These are phyloP conservation scores for Drosophila paranaensis DNA, from an alignment of 2,888 invertebrate species.

Conservation along the genomic window DNA sequence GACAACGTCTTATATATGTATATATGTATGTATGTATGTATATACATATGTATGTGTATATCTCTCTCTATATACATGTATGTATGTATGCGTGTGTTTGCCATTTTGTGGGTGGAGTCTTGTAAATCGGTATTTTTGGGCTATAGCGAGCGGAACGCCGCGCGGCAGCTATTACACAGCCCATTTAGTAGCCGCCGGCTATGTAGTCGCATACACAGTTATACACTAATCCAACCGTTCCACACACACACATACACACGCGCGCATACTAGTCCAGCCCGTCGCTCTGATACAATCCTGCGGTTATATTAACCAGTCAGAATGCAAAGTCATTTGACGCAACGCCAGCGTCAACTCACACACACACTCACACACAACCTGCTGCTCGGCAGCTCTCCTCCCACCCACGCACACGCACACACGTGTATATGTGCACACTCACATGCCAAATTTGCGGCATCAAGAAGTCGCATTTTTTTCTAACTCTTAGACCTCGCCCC, in stretches of 20 bases:
- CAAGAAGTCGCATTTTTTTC: constrained; percentile 84
- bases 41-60: not conserved
- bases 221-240: constrained; percentile 2
- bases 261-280: constrained; percentile 24
- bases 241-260: constrained; percentile 6
- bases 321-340: constrained; percentile 80
- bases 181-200: constrained; percentile 57
- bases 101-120: constrained; percentile 75
- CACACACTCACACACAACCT: constrained; percentile 14
- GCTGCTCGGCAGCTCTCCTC: constrained; percentile 1
- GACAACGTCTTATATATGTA: constrained; percentile 44
- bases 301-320: constrained; percentile 85
- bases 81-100: constrained; percentile 14
- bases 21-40: constrained; percentile 3
- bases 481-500: constrained; percentile 30
- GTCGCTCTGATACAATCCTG: constrained; percentile 78
- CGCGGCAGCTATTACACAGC: constrained; percentile 54
- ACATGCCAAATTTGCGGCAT: constrained; percentile 82
- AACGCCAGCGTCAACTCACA: constrained; percentile 44
- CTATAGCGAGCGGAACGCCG: constrained; percentile 10
- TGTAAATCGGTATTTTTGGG: constrained; percentile 39
- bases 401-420: constrained; percentile 19
- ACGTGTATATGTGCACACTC: constrained; percentile 25
- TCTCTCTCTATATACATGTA: constrained; percentile 10
- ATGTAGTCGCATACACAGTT: constrained; percentile 28